A percentile compares a stretch with the other conserved stretches of the same genome.
Conservation (phyloP, 2,113 vertebrate genomes). For the Neotragus pygmaeus region DNA sequence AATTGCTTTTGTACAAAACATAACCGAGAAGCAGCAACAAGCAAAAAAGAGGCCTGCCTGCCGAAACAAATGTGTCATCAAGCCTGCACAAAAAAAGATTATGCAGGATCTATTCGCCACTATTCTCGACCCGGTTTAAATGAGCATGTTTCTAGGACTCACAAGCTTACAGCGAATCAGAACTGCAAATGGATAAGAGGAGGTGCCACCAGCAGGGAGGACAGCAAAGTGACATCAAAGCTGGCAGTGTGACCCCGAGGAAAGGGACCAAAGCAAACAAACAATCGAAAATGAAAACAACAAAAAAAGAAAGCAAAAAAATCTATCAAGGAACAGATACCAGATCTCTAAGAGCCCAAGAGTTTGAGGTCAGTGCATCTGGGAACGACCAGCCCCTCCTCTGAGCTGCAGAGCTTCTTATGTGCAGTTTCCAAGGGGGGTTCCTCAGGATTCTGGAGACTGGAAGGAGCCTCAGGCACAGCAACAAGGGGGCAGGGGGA, state of each 20-base stretch:
- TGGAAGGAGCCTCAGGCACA: background rate
- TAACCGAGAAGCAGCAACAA: background rate
- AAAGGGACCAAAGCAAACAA: background rate
- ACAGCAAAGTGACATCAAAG: background rate
- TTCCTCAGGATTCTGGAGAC: background rate
- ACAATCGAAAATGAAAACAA: background rate
- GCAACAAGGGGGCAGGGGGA: fast-evolving
- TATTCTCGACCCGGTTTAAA: background rate
- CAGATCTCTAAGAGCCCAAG: background rate
- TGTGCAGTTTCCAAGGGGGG: background rate
- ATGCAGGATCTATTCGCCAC: background rate
- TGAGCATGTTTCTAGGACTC: background rate
- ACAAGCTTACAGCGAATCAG: background rate
- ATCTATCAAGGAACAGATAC: background rate
- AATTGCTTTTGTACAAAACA: background rate
- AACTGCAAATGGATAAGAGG: background rate
- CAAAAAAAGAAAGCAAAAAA: background rate
- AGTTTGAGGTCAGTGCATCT: background rate
- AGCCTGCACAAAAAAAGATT: background rate
- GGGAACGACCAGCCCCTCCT: background rate
- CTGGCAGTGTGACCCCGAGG: background rate
- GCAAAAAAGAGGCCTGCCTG: background rate
- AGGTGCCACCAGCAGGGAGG: background rate
- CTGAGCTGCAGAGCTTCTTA: background rate
- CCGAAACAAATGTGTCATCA: background rate